Percentiles rank a stretch among this genome's conserved stretches.
These are phyloP conservation scores for Pseudorasbora parva DNA, from an alignment of 2,113 vertebrate genomes.

Conservation along the genomic window DNA sequence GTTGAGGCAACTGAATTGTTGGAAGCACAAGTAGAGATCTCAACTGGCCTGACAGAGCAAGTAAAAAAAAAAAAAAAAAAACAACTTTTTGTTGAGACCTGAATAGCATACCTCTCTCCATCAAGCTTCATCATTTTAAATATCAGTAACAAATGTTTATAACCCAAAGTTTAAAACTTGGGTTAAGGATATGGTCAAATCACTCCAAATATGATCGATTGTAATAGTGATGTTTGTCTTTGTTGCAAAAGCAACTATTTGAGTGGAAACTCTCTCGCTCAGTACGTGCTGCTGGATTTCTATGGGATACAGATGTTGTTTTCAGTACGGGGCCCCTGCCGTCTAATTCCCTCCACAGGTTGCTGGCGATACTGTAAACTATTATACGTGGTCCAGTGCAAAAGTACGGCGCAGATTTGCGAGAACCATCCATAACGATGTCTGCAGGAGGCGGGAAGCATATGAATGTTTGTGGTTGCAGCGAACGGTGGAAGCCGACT, in stretches of 20 bases:
- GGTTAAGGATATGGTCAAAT: not conserved
- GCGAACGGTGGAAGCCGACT: constrained; percentile 81
- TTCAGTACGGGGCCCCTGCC: constrained; percentile 47
- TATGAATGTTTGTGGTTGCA: constrained; percentile 81
- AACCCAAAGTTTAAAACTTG: not conserved
- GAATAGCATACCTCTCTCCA: not conserved
- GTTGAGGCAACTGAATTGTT: not conserved
- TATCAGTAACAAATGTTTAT: not conserved
- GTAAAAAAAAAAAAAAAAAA: not conserved
- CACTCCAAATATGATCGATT: not conserved
- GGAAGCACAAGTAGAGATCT: not conserved
- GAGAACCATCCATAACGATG: constrained; percentile 83
- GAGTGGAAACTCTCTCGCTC: not conserved
- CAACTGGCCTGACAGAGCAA: not conserved
- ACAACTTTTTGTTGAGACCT: not conserved
- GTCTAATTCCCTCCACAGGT: constrained; percentile 61
- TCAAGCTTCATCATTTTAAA: not conserved
- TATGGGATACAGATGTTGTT: constrained; percentile 61
- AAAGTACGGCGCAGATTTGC: constrained; percentile 81
- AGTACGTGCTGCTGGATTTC: constrained; percentile 45
- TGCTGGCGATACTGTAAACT: constrained; percentile 81
- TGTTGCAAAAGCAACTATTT: constrained; percentile 10
- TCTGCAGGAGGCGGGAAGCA: constrained; percentile 80
- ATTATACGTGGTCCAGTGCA: constrained; percentile 74
- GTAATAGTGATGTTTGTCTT: not conserved